Percentiles rank a stretch among this genome's conserved stretches.
These are phyloP conservation scores for Troides oblongomaculatus DNA, from an alignment of 2,888 invertebrate species.

Conservation along the genomic window DNA sequence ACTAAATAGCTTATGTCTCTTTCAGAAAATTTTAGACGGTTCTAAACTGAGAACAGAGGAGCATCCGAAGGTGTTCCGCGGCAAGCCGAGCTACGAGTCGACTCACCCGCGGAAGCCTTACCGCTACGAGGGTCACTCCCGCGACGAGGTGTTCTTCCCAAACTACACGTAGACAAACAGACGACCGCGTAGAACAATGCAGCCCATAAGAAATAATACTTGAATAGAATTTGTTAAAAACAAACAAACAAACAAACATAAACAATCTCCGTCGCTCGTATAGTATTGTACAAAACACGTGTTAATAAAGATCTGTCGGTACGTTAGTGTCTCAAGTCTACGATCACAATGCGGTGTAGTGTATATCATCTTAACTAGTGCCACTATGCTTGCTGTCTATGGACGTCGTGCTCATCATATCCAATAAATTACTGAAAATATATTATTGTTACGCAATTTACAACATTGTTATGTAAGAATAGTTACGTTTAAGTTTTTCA, in stretches of 20 bases:
- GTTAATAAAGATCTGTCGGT: too few relatives aligned
- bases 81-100: slow-evolving; percentile 43
- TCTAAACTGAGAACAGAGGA: slow-evolving; percentile 31
- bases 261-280: too few relatives aligned
- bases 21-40: slow-evolving; percentile 27
- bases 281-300: too few relatives aligned
- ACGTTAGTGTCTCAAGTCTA: too few relatives aligned
- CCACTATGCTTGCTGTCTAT: too few relatives aligned
- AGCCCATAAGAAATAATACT: not conserved
- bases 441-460: slow-evolving; percentile 4
- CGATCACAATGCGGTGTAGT: too few relatives aligned
- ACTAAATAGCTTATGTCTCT: slow-evolving; percentile 43
- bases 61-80: slow-evolving; percentile 38
- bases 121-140: slow-evolving; percentile 49
- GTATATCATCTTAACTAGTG: too few relatives aligned
- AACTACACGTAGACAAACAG: slow-evolving; percentile 45
- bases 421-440: not conserved
- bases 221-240: not conserved
- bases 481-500: too few relatives aligned
- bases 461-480: not conserved
- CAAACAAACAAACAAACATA: too few relatives aligned
- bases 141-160: slow-evolving; percentile 52
- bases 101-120: slow-evolving; percentile 44
- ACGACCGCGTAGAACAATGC: slow-evolving; percentile 12
- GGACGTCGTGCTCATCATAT: too few relatives aligned